These are phyloP conservation scores for Coccyzus lansbergi DNA, from an alignment of 2,797 vertebrate genomes.

Conservation along the genomic window DNA sequence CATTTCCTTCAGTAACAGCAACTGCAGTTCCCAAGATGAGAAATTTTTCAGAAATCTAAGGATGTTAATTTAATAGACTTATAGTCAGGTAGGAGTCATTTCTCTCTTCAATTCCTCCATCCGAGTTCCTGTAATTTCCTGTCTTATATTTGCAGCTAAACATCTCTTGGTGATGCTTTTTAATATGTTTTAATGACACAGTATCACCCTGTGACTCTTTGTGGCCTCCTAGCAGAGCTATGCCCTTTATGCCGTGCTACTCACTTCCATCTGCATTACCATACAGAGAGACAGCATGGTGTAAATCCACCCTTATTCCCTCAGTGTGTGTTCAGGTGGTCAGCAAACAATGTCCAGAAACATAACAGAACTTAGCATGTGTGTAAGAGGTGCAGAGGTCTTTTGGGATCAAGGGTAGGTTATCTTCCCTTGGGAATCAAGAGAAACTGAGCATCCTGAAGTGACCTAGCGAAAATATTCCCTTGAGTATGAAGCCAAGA, in stretches of 20 bases:
- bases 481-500: background rate
- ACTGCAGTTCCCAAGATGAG: background rate
- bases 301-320: background rate
- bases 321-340: background rate
- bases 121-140: background rate
- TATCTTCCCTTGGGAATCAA: background rate
- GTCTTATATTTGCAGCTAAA: background rate
- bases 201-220: background rate
- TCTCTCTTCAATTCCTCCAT: background rate
- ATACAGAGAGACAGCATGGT: background rate
- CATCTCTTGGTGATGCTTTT: background rate
- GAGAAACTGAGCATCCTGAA: background rate
- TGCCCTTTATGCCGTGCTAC: background rate
- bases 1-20: background rate
- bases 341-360: background rate
- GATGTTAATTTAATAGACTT: background rate
- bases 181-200: background rate
- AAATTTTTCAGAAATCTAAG: background rate
- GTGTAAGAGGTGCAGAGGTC: background rate
- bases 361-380: rapidly evolving
- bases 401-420: background rate
- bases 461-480: rapidly evolving
- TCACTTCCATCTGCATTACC: background rate
- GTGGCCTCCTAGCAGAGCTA: background rate
- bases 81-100: background rate